Evolutionary conservation across 1,140 invertebrate species (phyloP).

Genomic region (Ostrea denselamellosa): DNA sequence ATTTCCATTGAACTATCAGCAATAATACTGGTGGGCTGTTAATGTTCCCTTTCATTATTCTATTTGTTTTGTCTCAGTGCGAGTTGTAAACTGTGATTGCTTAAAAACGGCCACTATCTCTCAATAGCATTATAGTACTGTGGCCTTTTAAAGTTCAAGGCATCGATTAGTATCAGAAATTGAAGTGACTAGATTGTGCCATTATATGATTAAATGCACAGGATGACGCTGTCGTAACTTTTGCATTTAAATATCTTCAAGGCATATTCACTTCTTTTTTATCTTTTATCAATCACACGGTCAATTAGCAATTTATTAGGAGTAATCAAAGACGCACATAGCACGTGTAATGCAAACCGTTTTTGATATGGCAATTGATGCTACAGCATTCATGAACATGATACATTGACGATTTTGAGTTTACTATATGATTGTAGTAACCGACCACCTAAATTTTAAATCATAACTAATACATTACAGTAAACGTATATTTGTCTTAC

Average conservation of each 20-base stretch:
- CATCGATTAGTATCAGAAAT: background rate
- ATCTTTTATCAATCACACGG: background rate
- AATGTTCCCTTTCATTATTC: background rate
- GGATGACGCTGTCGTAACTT: background rate
- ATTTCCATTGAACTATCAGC: background rate
- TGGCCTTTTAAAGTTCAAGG: background rate
- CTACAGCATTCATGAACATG: no score
- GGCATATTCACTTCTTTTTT: background rate
- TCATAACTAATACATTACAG: no score
- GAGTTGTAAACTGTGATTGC: background rate
- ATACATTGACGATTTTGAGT: no score
- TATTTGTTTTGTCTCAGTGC: constrained; percentile 2
- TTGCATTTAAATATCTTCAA: background rate
- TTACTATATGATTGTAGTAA: no score
- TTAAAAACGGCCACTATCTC: background rate
- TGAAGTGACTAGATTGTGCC: background rate
- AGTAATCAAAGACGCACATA: no score
- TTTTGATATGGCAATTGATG: no score
- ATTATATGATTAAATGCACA: background rate
- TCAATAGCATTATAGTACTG: background rate
- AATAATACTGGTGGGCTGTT: background rate
- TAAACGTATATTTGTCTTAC: no score
- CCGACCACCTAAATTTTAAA: no score
- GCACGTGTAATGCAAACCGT: no score
- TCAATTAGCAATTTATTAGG: background rate